These are phyloP conservation scores for Candidula unifasciata DNA, from an alignment of 2,888 invertebrate genomes.

Conservation along the genomic window DNA sequence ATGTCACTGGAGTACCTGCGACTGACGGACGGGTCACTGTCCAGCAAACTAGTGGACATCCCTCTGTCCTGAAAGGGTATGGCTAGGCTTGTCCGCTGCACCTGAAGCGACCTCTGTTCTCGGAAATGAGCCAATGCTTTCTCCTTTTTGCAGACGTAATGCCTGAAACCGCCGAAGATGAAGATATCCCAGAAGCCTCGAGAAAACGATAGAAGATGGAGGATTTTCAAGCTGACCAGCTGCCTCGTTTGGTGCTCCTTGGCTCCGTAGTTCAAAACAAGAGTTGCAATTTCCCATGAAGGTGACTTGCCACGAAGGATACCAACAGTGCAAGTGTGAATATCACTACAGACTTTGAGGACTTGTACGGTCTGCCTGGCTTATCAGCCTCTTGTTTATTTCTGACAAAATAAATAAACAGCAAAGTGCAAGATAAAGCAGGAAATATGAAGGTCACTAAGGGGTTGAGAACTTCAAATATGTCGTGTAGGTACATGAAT, in stretches of 20 bases:
- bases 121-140: conserved; percentile 57
- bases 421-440: conserved; percentile 45
- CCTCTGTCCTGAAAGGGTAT: conserved; percentile 49
- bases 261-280: conserved; percentile 56
- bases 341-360: conserved; percentile 56
- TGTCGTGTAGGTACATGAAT: conserved; percentile 61
- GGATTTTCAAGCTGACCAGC: conserved; percentile 40
- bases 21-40: conserved; percentile 52
- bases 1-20: conserved; percentile 46
- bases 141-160: conserved; percentile 66
- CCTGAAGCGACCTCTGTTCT: conserved; percentile 49
- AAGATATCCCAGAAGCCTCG: conserved; percentile 67
- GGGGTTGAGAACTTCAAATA: conserved; percentile 65
- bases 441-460: conserved; percentile 64
- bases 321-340: conserved; percentile 56
- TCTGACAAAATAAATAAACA: conserved; percentile 56
- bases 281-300: conserved; percentile 63
- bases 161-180: conserved; percentile 70
- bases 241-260: conserved; percentile 34
- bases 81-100: conserved; percentile 48
- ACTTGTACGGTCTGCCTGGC: conserved; percentile 54
- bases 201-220: conserved; percentile 54
- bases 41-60: conserved; percentile 55
- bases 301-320: conserved; percentile 54
- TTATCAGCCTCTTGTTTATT: conserved; percentile 53